Evolutionary conservation across 2,113 vertebrate genomes (phyloP).

Genomic region (Myxocyprinus asiaticus): DNA sequence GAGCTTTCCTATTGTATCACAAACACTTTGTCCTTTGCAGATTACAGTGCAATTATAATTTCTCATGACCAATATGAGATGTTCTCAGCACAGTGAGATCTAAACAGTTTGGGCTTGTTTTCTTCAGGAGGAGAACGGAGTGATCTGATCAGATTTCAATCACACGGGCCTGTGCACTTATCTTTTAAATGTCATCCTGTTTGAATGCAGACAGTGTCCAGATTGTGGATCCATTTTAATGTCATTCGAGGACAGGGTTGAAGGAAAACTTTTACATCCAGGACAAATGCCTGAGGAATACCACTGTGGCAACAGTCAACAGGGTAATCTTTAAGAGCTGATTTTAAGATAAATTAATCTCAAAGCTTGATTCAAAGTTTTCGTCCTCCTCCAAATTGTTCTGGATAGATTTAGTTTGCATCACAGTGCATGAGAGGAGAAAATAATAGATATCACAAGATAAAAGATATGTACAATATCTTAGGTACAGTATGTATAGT

Average conservation of each 20-base stretch:
- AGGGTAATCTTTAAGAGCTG: no score
- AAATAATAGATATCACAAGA: no score
- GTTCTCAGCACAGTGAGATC: not conserved
- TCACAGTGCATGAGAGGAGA: no score
- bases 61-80: not conserved
- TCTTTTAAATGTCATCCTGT: conserved; percentile 4
- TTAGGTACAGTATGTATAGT: no score
- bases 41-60: not conserved
- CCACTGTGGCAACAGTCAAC: no score
- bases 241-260: not conserved
- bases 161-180: conserved; percentile 4
- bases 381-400: no score
- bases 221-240: not conserved
- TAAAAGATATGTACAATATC: no score
- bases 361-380: no score
- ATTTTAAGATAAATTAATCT: no score
- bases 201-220: conserved; percentile 15
- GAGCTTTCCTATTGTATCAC: conserved; percentile 4
- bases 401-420: no score
- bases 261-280: no score
- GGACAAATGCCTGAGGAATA: no score
- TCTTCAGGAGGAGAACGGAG: not conserved
- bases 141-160: conserved; percentile 22
- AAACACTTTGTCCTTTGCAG: conserved; percentile 6
- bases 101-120: conserved; percentile 14